Evolutionary conservation across 2,797 vertebrate genomes (phyloP).

Genomic region (Columba guinea): DNA sequence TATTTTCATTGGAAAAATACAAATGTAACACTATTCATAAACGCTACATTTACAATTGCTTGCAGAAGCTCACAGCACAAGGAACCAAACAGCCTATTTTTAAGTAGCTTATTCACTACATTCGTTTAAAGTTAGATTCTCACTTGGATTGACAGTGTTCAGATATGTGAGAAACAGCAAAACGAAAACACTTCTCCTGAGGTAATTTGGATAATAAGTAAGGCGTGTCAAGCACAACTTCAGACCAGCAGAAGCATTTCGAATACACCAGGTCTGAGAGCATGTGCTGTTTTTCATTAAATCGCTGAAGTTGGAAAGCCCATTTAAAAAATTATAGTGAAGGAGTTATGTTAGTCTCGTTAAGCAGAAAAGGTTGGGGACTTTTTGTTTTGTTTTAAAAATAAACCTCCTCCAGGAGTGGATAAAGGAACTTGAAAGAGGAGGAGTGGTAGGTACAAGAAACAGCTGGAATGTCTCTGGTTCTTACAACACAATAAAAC

Average conservation of each 20-base stretch:
- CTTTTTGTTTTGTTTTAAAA: neutral
- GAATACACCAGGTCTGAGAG: neutral
- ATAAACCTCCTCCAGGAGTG: neutral
- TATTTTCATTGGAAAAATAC: neutral
- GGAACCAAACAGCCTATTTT: neutral
- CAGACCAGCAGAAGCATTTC: conserved; percentile 3
- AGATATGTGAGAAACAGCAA: neutral
- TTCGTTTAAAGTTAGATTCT: conserved; percentile 5
- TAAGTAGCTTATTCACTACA: neutral
- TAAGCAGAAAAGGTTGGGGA: neutral
- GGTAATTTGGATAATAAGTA: neutral
- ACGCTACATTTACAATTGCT: neutral
- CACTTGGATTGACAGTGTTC: neutral
- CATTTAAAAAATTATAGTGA: neutral
- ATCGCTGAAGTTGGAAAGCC: neutral
- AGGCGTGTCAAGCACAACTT: conserved; percentile 8
- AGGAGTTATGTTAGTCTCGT: neutral
- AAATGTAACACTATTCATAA: neutral
- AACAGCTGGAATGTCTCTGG: conserved; percentile 45
- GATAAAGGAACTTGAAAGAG: neutral
- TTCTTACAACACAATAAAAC: conserved; percentile 26
- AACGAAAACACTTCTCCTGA: neutral
- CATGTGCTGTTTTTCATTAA: neutral
- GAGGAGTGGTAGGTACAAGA: neutral
- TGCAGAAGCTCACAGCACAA: neutral